A percentile compares a stretch with the other conserved stretches of the same genome.
Evolutionary conservation across 2,888 invertebrate species (phyloP).

Genomic region (Lordiphosa andalusiaca): DNA sequence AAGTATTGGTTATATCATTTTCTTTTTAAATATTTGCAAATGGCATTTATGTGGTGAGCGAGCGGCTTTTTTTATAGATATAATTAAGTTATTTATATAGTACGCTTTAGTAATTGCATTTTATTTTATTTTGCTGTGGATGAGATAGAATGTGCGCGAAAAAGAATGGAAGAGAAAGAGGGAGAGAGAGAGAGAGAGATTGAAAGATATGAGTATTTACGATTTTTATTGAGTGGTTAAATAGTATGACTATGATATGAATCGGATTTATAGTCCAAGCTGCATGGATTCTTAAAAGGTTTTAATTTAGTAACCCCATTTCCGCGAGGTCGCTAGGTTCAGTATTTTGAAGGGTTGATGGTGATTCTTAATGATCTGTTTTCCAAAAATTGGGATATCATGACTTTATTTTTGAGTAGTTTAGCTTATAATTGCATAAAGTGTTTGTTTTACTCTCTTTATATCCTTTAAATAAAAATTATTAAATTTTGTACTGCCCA

Average conservation of each 20-base stretch:
- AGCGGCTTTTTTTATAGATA: conserved; percentile 22
- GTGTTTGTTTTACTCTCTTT: no score
- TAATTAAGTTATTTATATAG: conserved; percentile 43
- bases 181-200: conserved; percentile 29
- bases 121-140: conserved; percentile 29
- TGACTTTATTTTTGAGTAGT: no score
- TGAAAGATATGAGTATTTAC: conserved; percentile 50
- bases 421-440: no score
- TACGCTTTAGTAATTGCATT: conserved; percentile 17
- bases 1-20: conserved; percentile 22
- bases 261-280: neutral
- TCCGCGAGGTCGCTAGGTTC: no score
- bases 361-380: no score
- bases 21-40: conserved; percentile 56
- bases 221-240: conserved; percentile 16
- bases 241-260: conserved; percentile 4
- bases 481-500: no score
- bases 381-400: no score
- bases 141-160: neutral
- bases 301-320: no score
- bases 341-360: no score
- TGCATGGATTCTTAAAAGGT: no score
- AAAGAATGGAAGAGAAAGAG: conserved; percentile 14
- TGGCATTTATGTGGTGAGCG: conserved; percentile 44
- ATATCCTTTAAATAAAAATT: no score